Evolutionary conservation across 1,140 invertebrate species (phyloP).

Genomic region (Cyclina sinensis): DNA sequence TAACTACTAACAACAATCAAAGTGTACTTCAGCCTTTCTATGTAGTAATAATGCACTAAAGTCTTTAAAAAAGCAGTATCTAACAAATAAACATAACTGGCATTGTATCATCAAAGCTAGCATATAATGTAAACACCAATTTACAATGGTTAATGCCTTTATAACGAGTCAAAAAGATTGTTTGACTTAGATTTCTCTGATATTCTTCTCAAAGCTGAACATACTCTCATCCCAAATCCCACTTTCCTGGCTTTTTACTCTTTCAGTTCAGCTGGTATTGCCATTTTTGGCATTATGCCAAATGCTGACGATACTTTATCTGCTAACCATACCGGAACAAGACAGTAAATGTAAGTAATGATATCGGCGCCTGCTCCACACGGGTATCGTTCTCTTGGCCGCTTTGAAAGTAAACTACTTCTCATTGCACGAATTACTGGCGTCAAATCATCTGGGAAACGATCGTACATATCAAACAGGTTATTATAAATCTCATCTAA

Average conservation of each 20-base stretch:
- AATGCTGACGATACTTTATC: constrained; percentile 79
- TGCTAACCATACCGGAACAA: constrained; percentile 84
- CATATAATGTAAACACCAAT: too few relatives aligned
- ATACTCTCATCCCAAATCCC: too few relatives aligned
- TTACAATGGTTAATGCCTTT: too few relatives aligned
- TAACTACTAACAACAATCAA: too few relatives aligned
- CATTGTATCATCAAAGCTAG: too few relatives aligned
- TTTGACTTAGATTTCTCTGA: too few relatives aligned
- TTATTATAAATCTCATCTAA: constrained; percentile 79
- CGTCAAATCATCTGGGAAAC: constrained; percentile 80
- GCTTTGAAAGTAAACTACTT: constrained; percentile 83
- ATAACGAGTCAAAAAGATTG: too few relatives aligned
- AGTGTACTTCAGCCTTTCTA: too few relatives aligned
- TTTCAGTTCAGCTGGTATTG: constrained; percentile 66
- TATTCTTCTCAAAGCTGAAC: too few relatives aligned
- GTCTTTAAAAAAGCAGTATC: too few relatives aligned
- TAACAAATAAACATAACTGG: too few relatives aligned
- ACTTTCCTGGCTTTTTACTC: neutral
- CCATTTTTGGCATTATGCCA: constrained; percentile 76
- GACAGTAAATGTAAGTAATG: constrained; percentile 77
- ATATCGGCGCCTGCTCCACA: constrained; percentile 83
- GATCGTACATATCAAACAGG: constrained; percentile 68
- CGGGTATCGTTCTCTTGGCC: constrained; percentile 81
- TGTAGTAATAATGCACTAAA: too few relatives aligned
- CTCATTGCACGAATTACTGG: constrained; percentile 83